Base-by-base conservation (phyloP, 37 sponge, comb jelly and placozoan genomes). In the Agelas oroides region DNA sequence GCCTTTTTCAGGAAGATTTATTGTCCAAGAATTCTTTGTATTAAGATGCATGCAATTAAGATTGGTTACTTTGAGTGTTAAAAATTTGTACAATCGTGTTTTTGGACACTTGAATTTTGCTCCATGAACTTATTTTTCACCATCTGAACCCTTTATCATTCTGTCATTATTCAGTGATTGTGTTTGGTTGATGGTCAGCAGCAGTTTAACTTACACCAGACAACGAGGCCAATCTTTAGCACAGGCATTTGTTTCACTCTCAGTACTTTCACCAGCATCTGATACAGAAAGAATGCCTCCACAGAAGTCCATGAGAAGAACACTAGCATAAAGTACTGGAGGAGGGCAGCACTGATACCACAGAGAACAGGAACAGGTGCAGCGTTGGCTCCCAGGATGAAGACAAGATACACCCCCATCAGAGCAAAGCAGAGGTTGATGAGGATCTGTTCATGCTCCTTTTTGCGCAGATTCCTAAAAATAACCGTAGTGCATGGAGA, bases 311-410 rank as follows among this genome's bases (percentile, higher is more conserved):
- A 86, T 59, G 62, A 14, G 23, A 86, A 77, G 53, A 71, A 86
- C 37, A 86, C 86, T 41, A 86, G n/a, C 57, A 77, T 56, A 62
- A 86, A 70, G 72, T 86, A 86, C 33, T 86, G 78, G 52, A 86
- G 35, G 46, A 86, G 46, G 31, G 78, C 86, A 58, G 86, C 76
- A 64, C 28, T 41, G 32, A 75, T 31, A 1, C 85, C 85, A 75
- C 85, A 84, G 59, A 84, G 56, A 0, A 24, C 57, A 0, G 46
- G 46, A 8, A 46, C 8, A 8, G 46, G 46, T 46, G 46, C 46
- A 46, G 46, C 8, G 8, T 46, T 46, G 27, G 24, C 76, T 17
- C 56, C 38, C 33, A 85, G 33, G 57, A 85, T 21, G 70, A 85
- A 85, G 69, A 76, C 63, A 17, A 76, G 24, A 31, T 85, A 85